phyloP scores from a whole-genome alignment of 2,113 vertebrate species.

The Chamaetylas fuelleborni region DNA sequence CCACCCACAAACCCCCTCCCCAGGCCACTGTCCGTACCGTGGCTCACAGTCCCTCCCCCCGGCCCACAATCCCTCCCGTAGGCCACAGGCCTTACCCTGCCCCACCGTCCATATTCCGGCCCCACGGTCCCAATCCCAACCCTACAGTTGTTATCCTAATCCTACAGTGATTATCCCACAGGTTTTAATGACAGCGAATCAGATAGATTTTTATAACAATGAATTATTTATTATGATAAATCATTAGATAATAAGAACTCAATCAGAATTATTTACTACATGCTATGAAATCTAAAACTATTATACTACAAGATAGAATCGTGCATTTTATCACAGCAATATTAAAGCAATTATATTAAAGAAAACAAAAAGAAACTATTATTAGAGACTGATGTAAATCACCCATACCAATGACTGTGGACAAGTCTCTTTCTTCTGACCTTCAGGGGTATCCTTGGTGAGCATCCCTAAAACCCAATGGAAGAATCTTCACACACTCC shows the following conservation, averaged over 20 bases:
- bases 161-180: too few species aligned
- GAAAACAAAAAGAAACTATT: not conserved
- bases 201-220: not conserved
- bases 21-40: fast-evolving
- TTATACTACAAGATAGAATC: not conserved
- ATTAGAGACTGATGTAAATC: not conserved
- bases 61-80: fast-evolving
- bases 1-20: fast-evolving
- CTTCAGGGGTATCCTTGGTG: not conserved
- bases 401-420: fast-evolving
- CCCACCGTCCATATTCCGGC: fast-evolving
- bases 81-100: fast-evolving
- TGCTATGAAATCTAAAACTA: not conserved
- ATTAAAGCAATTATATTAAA: not conserved
- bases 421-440: not conserved
- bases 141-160: not conserved
- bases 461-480: not conserved
- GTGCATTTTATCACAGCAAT: not conserved
- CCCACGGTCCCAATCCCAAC: fast-evolving
- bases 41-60: fast-evolving
- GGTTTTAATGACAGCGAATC: not conserved
- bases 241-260: not conserved
- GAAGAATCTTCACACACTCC: not conserved
- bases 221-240: not conserved
- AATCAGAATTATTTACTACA: not conserved